A percentile compares a stretch with the other conserved stretches of the same genome.
Conservation (phyloP, 2,888 invertebrate genomes). For the Pristionchus exspectatus region DNA sequence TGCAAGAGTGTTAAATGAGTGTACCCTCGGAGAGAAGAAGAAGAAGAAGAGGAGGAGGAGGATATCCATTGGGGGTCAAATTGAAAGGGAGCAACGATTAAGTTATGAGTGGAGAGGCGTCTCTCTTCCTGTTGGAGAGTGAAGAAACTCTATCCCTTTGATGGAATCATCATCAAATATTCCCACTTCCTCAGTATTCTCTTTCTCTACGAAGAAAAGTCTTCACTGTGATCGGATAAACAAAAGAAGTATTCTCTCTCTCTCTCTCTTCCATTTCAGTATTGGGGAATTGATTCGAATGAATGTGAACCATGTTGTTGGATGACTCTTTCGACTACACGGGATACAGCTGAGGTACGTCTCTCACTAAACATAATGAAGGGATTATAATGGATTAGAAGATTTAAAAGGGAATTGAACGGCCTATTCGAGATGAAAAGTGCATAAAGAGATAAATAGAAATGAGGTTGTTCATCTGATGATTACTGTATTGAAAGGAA, state of each 20-base stretch:
- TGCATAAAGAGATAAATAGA: background rate
- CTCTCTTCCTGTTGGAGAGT: background rate
- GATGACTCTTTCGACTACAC: slow-evolving; percentile 85
- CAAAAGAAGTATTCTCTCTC: background rate
- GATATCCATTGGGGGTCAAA: slow-evolving; percentile 6
- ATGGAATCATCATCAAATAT: slow-evolving; percentile 47
- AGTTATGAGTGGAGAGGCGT: slow-evolving; percentile 6
- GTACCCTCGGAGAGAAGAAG: background rate
- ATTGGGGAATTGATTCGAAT: slow-evolving; percentile 97
- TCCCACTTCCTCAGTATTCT: slow-evolving; percentile 25
- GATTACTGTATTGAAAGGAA: background rate
- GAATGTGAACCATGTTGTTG: slow-evolving; percentile 96
- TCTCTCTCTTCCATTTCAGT: slow-evolving; percentile 60
- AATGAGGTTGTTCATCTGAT: background rate
- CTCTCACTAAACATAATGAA: slow-evolving; percentile 83
- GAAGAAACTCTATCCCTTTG: slow-evolving; percentile 34
- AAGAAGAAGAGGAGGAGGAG: background rate
- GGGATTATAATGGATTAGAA: slow-evolving; percentile 16
- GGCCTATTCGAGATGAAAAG: slow-evolving; percentile 2
- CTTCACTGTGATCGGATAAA: background rate
- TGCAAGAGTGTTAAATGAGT: slow-evolving; percentile 19
- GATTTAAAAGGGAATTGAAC: background rate
- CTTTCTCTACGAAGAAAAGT: background rate
- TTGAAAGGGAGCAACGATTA: slow-evolving; percentile 6
- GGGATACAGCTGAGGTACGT: slow-evolving; percentile 90